Evolutionary conservation across 1,140 invertebrate species (phyloP), one percentile per base, ranked within the genome.

Genomic region (Cotesia glomerata): DNA sequence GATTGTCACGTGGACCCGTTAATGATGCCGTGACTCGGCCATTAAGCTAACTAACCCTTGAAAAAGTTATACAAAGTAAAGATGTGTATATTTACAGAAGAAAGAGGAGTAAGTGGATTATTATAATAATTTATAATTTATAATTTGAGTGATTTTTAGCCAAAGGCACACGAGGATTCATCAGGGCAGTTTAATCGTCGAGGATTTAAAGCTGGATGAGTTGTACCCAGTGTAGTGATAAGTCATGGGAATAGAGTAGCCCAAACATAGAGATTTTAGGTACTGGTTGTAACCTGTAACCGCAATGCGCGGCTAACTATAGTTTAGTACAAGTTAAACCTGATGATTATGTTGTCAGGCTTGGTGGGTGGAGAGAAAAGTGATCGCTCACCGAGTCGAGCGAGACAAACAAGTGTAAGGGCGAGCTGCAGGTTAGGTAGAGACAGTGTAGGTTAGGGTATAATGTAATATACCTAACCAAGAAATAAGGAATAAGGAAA

Each of bases 321-420:
- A 81, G 80, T 84, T 85, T 85, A 84, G 82, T 81, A 79, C 76
- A 76, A 82, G 83, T 83, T 84, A 84, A 86, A 85, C 83, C 74
- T 83, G 80, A 84, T 85, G 84, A 86, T 86, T 86, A 86, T 86
- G 83, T 84, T 86, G 84, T 86, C 84, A 84, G 83, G 69, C 75
- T 62, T 39, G 76, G 80, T 81, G 82, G 82, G 82, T 84, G 83
- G 83, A 82, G 81, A 81, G 79, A 76, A 82, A 82, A 84, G 81
- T 83, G 84, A 85, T 85, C 82, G 80, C 80, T 84, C 81, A 84
- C 81, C 81, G 82, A 72, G 71, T 45, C 5, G 11, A 45, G 5
- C 64, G 16, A 65, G 65, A 58, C 61, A 39, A 45, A 67, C 64
- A 66, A 69, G 68, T 69, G 58, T 54, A 69, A 73, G 51, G n/a